Conservation (phyloP, 2,888 invertebrate species). For the Protophormia terraenovae region DNA sequence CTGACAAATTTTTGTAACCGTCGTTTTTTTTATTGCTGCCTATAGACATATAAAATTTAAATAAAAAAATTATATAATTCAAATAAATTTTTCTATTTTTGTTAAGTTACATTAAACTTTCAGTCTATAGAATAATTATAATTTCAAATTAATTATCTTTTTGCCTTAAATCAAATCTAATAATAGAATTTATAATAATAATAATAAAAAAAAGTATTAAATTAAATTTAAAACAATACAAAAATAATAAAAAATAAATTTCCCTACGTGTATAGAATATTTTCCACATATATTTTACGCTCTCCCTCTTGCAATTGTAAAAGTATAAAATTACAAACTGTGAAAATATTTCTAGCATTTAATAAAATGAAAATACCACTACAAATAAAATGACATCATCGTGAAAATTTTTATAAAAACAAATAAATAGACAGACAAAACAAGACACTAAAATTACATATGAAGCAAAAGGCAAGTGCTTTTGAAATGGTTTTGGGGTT, state of each 20-base stretch:
- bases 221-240: constrained; percentile 4
- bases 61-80: no score
- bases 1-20: no score
- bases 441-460: not conserved
- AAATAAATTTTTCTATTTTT: not conserved
- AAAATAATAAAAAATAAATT: constrained; percentile 14
- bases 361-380: constrained; percentile 54
- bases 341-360: constrained; percentile 55
- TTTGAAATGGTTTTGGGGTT: not conserved
- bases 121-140: not conserved
- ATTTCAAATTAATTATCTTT: constrained; percentile 4
- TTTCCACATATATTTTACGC: not conserved
- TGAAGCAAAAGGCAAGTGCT: not conserved
- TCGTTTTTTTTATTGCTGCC: no score
- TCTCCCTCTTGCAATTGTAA: constrained; percentile 24
- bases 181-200: constrained; percentile 27
- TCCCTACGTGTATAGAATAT: constrained; percentile 61
- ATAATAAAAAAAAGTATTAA: constrained; percentile 2
- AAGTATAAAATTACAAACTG: constrained; percentile 44
- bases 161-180: constrained; percentile 21
- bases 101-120: not conserved
- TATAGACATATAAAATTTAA: no score
- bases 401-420: constrained; percentile 48
- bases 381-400: constrained; percentile 57
- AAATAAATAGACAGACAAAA: not conserved